Percentiles rank a stretch among this genome's conserved stretches.
These are phyloP conservation scores for Ptychodera flava DNA, from an alignment of 35 echinoderm and acorn worm species.

Conservation along the genomic window DNA sequence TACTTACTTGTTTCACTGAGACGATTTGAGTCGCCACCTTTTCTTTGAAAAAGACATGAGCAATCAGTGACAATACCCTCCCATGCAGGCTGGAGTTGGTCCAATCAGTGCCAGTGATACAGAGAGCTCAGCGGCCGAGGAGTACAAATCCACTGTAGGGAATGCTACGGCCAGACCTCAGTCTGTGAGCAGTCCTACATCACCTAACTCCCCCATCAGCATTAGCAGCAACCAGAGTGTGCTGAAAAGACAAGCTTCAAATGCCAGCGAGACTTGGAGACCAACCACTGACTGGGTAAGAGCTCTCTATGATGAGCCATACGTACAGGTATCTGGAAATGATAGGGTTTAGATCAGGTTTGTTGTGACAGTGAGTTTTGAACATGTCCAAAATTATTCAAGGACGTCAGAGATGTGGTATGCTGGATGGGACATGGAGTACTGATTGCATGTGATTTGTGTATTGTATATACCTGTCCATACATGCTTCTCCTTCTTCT, in stretches of 20 bases:
- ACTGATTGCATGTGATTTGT: too few species aligned
- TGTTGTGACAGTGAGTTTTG: too few species aligned
- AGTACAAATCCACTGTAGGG: neutral
- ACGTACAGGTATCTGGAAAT: too few species aligned
- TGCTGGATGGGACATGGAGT: too few species aligned
- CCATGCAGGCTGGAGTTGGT: neutral
- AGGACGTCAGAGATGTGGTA: too few species aligned
- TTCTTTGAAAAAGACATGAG: too few species aligned
- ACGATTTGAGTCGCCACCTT: too few species aligned
- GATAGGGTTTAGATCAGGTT: too few species aligned
- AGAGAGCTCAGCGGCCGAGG: slow-evolving; percentile 72
- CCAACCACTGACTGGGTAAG: slow-evolving; percentile 86
- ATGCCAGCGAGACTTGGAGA: slow-evolving; percentile 35
- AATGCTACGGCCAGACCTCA: neutral
- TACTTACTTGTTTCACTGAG: too few species aligned
- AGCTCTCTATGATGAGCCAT: neutral
- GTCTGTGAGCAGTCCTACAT: neutral
- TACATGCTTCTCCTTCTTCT: too few species aligned
- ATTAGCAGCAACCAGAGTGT: slow-evolving; percentile 41
- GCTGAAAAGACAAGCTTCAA: neutral
- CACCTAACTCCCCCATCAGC: neutral
- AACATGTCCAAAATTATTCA: too few species aligned
- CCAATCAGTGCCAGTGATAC: slow-evolving; percentile 57
- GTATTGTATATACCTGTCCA: too few species aligned
- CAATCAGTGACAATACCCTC: neutral